Conservation (phyloP, 2,797 vertebrate genomes). For the Poeciliopsis gracilis region DNA sequence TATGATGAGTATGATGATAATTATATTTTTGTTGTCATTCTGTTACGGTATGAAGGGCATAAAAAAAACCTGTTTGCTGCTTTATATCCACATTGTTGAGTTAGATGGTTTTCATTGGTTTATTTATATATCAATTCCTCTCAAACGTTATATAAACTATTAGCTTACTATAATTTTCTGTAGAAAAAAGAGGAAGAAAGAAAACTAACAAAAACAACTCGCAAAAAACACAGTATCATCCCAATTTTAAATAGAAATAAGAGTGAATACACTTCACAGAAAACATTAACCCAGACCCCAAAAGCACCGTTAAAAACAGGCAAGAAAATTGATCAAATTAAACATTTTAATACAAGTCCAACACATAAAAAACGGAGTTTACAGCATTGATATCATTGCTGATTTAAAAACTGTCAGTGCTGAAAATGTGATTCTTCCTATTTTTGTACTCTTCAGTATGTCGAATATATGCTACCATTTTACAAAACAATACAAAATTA, state of each 20-base stretch:
- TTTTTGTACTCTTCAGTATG: conserved; percentile 22
- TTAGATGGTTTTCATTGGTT: background rate
- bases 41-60: background rate
- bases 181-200: background rate
- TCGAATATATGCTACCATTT: conserved; percentile 51
- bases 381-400: conserved; percentile 66
- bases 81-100: background rate
- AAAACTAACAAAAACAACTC: background rate
- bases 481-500: conserved; percentile 59
- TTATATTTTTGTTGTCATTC: background rate
- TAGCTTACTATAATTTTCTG: background rate
- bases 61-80: background rate
- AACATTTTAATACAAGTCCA: conserved; percentile 80
- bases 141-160: background rate
- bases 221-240: background rate
- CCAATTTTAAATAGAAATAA: background rate
- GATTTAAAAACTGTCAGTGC: conserved; percentile 79
- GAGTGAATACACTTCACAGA: background rate
- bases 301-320: background rate
- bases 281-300: background rate
- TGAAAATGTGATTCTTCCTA: conserved; percentile 56
- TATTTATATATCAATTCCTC: background rate
- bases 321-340: conserved; percentile 46
- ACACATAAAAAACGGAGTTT: conserved; percentile 61
- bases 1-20: background rate